phyloP scores from a whole-genome alignment of 37 sponge, comb jelly and placozoan species.

The Oopsacas minuta region DNA sequence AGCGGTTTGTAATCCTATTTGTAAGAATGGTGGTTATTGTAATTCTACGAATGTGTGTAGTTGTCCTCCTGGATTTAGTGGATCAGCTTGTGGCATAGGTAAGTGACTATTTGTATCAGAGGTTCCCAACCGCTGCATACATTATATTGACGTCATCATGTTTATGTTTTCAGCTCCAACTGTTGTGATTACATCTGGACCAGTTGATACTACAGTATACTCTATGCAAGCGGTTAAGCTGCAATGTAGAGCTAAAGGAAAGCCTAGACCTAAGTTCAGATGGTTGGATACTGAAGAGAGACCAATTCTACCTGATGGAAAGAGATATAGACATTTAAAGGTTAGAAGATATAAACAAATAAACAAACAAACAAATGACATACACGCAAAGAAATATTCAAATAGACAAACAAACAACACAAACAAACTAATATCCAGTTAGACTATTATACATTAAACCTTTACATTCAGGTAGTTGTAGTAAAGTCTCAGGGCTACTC shows the following conservation, averaged over 20 bases:
- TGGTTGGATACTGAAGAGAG: constrained; percentile 9
- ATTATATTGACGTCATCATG: no score
- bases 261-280: neutral
- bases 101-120: no score
- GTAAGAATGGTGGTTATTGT: neutral
- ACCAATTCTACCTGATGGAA: neutral
- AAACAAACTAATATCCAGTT: neutral
- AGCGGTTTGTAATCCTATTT: neutral
- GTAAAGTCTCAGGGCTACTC: neutral
- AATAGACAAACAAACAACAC: neutral
- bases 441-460: no score
- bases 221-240: neutral
- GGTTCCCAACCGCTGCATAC: no score
- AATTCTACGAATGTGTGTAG: neutral
- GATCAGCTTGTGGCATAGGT: neutral
- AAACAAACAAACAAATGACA: neutral
- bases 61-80: neutral
- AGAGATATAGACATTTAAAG: neutral
- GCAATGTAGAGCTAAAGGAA: neutral
- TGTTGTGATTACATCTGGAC: neutral
- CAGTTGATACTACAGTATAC: neutral
- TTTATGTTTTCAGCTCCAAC: neutral
- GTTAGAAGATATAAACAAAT: neutral
- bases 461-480: neutral
- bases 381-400: neutral